Conservation (phyloP, 2,888 invertebrate genomes). For the Dusona sp. region DNA sequence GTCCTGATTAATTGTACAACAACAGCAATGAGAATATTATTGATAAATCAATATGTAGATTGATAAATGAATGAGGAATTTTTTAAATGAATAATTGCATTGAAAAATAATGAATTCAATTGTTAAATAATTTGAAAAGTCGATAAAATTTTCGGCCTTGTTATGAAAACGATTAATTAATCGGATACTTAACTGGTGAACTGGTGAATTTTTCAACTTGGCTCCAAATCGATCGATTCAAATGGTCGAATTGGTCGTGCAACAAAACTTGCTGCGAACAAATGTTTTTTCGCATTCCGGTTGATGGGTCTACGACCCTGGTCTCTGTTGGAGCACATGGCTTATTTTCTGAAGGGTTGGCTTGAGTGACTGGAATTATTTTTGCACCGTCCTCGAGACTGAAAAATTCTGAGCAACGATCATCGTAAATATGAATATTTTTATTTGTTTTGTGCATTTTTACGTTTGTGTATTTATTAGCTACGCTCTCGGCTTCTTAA, state of each 20-base stretch:
- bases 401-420: slow-evolving; percentile 63
- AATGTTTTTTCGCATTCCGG: slow-evolving; percentile 81
- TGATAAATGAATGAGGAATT: no score
- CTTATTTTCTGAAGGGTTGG: slow-evolving; percentile 10
- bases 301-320: slow-evolving; percentile 77
- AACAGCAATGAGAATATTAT: not conserved
- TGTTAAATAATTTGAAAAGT: not conserved
- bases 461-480: no score
- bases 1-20: slow-evolving; percentile 85
- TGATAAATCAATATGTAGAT: no score
- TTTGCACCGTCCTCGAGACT: slow-evolving; percentile 62
- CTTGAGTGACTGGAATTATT: slow-evolving; percentile 20
- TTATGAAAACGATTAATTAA: not conserved
- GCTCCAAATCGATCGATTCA: slow-evolving; percentile 86
- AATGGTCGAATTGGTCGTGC: slow-evolving; percentile 87
- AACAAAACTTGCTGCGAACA: slow-evolving; percentile 88
- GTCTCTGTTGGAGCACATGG: slow-evolving; percentile 69
- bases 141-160: not conserved
- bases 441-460: slow-evolving; percentile 9
- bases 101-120: slow-evolving; percentile 5
- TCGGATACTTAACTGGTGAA: slow-evolving; percentile 86
- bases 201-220: slow-evolving; percentile 87
- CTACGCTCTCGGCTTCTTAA: no score
- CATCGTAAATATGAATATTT: not conserved
- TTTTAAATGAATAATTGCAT: not conserved